phyloP scores from a whole-genome alignment of 2,888 invertebrate species.

The Napeogenes inachia region DNA sequence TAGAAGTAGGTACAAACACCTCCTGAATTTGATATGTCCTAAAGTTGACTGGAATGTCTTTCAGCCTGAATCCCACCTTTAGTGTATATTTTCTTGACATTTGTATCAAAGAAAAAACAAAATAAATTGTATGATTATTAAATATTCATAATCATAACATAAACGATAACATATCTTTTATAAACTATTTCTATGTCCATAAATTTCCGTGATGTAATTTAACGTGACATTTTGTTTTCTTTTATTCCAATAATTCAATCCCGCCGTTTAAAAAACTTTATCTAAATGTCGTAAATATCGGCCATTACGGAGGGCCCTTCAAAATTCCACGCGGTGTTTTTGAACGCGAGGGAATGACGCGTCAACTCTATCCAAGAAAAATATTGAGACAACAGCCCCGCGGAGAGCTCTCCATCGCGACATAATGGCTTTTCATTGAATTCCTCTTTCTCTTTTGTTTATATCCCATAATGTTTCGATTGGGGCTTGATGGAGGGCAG shows the following conservation, averaged over 20 bases:
- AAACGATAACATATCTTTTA: not conserved
- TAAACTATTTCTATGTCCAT: slow-evolving; percentile 9
- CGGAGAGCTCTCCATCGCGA: slow-evolving; percentile 67
- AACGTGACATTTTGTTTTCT: slow-evolving; percentile 53
- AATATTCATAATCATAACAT: not conserved
- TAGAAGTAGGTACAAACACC: too few relatives aligned
- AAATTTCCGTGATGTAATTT: slow-evolving; percentile 21
- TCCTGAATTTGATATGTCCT: too few relatives aligned
- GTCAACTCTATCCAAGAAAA: slow-evolving; percentile 73
- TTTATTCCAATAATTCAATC: slow-evolving; percentile 63
- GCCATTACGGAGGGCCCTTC: slow-evolving; percentile 70
- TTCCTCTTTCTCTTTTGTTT: slow-evolving; percentile 76
- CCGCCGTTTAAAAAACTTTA: slow-evolving; percentile 66
- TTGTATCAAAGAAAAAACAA: not conserved
- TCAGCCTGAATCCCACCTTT: too few relatives aligned
- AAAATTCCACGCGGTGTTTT: slow-evolving; percentile 72
- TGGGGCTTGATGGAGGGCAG: slow-evolving; percentile 71
- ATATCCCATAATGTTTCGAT: slow-evolving; percentile 77
- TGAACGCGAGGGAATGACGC: slow-evolving; percentile 70
- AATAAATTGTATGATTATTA: not conserved
- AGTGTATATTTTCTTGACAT: too few relatives aligned
- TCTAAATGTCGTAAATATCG: slow-evolving; percentile 73
- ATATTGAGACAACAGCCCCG: slow-evolving; percentile 73
- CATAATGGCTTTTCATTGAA: slow-evolving; percentile 77
- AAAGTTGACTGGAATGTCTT: too few relatives aligned